Conservation (phyloP, 2,113 vertebrate genomes). For the Rhombomys opimus region DNA sequence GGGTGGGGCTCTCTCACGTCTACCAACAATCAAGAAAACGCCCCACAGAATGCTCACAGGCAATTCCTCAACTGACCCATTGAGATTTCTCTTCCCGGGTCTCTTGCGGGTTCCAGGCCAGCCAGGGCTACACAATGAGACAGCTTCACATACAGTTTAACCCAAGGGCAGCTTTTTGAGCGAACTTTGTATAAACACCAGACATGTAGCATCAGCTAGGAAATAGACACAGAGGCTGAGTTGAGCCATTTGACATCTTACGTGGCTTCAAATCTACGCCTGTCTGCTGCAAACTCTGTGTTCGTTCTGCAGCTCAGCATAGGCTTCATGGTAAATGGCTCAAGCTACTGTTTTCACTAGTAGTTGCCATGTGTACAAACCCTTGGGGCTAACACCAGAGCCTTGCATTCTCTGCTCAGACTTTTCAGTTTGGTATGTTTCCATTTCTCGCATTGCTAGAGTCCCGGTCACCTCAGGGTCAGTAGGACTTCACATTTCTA, state of each 20-base stretch:
- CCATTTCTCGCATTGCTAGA: background rate
- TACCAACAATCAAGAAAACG: background rate
- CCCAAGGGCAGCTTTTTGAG: background rate
- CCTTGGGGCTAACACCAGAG: background rate
- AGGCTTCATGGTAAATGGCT: background rate
- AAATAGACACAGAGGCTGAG: background rate
- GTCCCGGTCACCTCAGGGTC: background rate
- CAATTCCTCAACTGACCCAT: background rate
- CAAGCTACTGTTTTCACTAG: background rate
- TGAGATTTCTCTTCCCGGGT: background rate
- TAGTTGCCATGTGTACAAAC: background rate
- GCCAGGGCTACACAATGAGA: background rate
- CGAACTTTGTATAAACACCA: background rate
- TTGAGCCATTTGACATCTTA: background rate
- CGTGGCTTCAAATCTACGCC: conserved; percentile 10
- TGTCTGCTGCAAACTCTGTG: background rate
- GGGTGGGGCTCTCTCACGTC: background rate
- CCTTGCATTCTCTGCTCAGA: background rate
- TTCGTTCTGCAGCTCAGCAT: background rate
- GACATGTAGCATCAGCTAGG: background rate
- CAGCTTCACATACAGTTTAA: background rate
- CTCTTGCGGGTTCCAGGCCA: background rate
- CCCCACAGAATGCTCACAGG: background rate
- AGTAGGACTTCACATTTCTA: background rate
- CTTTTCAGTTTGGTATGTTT: background rate